Percentiles rank a stretch among this genome's conserved stretches.
phyloP scores from a whole-genome alignment of 2,888 invertebrate species.

The Caenorhabditis macrosperma region DNA sequence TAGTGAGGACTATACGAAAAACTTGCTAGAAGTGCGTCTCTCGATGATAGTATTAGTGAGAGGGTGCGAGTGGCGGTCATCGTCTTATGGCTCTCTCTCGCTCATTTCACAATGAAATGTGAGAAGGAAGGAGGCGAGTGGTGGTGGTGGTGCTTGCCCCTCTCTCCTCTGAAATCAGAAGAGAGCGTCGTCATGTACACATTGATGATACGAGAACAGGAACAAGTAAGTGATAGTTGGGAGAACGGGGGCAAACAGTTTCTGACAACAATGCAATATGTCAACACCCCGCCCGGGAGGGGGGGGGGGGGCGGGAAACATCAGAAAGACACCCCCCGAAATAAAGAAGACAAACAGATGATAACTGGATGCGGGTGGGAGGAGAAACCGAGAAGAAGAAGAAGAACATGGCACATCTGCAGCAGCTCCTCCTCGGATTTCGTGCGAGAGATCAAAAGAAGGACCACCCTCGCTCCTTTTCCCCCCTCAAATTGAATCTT shows the following conservation, averaged over 20 bases:
- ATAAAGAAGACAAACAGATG: constrained; percentile 2
- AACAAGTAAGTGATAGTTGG: neutral
- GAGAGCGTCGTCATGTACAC: neutral
- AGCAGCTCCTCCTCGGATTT: too few species aligned
- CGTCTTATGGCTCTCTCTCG: neutral
- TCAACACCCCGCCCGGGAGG: neutral
- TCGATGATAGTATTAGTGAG: constrained; percentile 22
- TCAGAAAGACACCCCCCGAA: too few species aligned
- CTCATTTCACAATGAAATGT: constrained; percentile 21
- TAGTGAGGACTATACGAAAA: too few species aligned
- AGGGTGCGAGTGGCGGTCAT: constrained; percentile 23
- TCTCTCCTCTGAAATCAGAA: constrained; percentile 18
- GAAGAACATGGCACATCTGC: neutral
- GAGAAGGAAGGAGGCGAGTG: constrained; percentile 49
- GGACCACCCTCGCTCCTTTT: neutral
- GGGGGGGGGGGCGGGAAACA: too few species aligned
- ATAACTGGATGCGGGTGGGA: constrained; percentile 8
- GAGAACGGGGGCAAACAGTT: constrained; percentile 2
- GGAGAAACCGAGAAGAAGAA: constrained; percentile 4
- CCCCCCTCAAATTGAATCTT: neutral
- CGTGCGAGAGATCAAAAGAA: constrained; percentile 28
- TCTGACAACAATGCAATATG: constrained; percentile 9
- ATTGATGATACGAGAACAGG: constrained; percentile 21
- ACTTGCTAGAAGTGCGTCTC: neutral
- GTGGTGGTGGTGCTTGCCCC: neutral